phyloP scores from a whole-genome alignment of 2,113 vertebrate genomes.

The Embiotoca jacksoni region DNA sequence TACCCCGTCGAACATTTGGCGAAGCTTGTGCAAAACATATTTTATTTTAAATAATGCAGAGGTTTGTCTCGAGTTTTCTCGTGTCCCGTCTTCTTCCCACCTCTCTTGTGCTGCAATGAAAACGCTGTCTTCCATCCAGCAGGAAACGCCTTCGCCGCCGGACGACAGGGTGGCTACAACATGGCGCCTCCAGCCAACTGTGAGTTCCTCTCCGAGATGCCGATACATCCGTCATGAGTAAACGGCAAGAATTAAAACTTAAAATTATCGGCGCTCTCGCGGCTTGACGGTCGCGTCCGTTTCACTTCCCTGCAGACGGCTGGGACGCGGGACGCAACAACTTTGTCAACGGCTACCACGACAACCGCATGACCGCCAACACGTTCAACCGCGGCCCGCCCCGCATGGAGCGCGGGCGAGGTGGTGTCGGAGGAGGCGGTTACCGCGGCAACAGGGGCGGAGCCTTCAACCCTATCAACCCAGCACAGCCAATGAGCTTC shows the following conservation, averaged over 20 bases:
- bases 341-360: constrained; percentile 87
- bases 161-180: constrained; percentile 77
- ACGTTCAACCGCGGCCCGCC: constrained; percentile 81
- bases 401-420: constrained; percentile 84
- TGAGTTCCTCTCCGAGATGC: constrained; percentile 61
- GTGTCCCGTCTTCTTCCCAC: too few relatives aligned
- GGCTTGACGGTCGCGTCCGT: too few relatives aligned
- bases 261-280: too few relatives aligned
- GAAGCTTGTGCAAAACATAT: too few relatives aligned
- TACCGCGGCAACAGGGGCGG: constrained; percentile 80
- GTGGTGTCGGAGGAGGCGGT: constrained; percentile 76
- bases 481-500: constrained; percentile 78
- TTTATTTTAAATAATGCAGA: too few relatives aligned
- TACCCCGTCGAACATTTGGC: too few relatives aligned
- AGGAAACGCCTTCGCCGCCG: constrained; percentile 79
- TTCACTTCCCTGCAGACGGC: constrained; percentile 66
- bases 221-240: too few relatives aligned
- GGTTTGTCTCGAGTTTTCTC: too few relatives aligned
- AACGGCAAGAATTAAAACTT: too few relatives aligned
- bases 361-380: constrained; percentile 82
- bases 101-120: constrained; percentile 2
- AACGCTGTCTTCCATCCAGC: constrained; percentile 51
- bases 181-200: constrained; percentile 77
- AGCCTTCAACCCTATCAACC: constrained; percentile 80
- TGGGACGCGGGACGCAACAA: constrained; percentile 84